A percentile compares a stretch with the other conserved stretches of the same genome.
These are phyloP conservation scores for Plestiodon gilberti DNA, from an alignment of 2,113 vertebrate genomes.

Conservation along the genomic window DNA sequence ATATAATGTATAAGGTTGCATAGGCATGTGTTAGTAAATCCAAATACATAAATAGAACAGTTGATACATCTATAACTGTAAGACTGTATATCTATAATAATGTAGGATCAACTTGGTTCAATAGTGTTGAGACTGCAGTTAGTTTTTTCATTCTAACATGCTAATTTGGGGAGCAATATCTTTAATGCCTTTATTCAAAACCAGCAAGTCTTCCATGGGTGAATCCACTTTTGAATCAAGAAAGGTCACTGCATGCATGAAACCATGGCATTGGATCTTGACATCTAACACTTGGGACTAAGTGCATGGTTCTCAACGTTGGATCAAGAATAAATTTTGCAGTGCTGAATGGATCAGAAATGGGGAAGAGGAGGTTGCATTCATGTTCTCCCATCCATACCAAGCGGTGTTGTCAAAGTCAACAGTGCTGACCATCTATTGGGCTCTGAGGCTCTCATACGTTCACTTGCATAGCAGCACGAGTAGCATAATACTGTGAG, in stretches of 20 bases:
- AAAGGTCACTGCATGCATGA: not conserved
- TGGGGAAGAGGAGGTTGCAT: not conserved
- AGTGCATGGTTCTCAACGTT: not conserved
- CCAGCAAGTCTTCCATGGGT: not conserved
- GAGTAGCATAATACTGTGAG: not conserved
- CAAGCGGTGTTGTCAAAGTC: not conserved
- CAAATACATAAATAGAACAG: not conserved
- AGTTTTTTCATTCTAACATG: not conserved
- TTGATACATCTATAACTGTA: not conserved
- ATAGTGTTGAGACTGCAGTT: not conserved
- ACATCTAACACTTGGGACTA: not conserved
- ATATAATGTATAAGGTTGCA: not conserved
- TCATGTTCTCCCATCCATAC: not conserved
- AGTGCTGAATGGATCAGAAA: not conserved
- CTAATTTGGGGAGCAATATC: not conserved
- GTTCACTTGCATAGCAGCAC: not conserved
- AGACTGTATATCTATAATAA: not conserved
- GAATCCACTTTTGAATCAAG: too few species aligned
- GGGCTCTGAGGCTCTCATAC: not conserved
- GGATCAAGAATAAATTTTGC: not conserved
- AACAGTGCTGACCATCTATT: not conserved
- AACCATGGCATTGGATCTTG: not conserved
- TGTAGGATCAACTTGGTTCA: not conserved
- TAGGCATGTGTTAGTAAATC: not conserved
- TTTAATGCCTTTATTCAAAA: not conserved